Percentiles rank a stretch among this genome's conserved stretches.
phyloP scores from a whole-genome alignment of 2,888 invertebrate genomes.

The Scaeva pyrastri region DNA sequence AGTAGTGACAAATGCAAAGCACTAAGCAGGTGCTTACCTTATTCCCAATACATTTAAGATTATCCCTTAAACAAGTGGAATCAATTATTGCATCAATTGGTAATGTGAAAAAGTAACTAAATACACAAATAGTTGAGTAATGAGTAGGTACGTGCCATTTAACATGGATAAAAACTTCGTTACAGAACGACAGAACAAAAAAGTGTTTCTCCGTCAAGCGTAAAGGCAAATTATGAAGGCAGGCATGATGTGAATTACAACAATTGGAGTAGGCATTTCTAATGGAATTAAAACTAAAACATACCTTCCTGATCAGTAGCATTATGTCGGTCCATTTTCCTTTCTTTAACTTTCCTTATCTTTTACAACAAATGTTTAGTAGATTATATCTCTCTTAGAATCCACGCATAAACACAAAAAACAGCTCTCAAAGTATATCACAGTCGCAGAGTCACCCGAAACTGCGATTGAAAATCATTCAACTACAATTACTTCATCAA shows the following conservation, averaged over 20 bases:
- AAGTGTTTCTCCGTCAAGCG: neutral
- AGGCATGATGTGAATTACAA: neutral
- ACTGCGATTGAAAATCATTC: slow-evolving; percentile 54
- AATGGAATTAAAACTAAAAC: slow-evolving; percentile 37
- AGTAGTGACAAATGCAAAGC: slow-evolving; percentile 7
- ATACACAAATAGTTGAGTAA: too few relatives aligned
- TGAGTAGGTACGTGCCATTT: slow-evolving; percentile 51
- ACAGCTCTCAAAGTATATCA: slow-evolving; percentile 45
- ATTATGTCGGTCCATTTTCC: slow-evolving; percentile 60
- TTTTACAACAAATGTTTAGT: neutral
- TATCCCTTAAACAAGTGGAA: slow-evolving; percentile 19
- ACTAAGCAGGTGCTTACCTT: neutral
- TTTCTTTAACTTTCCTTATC: neutral
- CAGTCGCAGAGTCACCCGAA: slow-evolving; percentile 55
- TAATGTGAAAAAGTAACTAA: too few relatives aligned
- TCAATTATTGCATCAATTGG: neutral
- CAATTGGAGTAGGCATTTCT: neutral
- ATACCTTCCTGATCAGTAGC: slow-evolving; percentile 68
- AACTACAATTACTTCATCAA: slow-evolving; percentile 48
- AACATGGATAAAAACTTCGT: neutral
- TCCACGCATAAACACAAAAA: slow-evolving; percentile 42
- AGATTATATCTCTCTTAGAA: slow-evolving; percentile 56
- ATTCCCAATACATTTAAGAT: neutral
- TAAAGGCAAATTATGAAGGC: neutral
- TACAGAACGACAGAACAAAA: neutral